Base-by-base conservation (phyloP, 2,888 invertebrate species). In the Oscheius myriophilus region DNA sequence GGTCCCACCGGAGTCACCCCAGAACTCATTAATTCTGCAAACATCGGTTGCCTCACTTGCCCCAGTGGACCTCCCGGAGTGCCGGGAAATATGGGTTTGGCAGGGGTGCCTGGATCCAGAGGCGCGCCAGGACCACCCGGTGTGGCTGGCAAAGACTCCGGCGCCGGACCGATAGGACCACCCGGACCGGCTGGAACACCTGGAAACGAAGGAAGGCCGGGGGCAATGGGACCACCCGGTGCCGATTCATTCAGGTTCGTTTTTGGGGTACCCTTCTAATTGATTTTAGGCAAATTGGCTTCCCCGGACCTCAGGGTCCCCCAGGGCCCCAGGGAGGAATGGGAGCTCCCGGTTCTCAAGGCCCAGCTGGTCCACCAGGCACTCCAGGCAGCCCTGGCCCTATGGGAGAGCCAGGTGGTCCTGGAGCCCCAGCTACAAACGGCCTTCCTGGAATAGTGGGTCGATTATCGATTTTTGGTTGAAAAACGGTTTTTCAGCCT, bases 271-370 rank as follows among this genome's bases (percentile, higher is more conserved):
- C n/a, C n/a, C n/a, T n/a, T n/a, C n/a, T n/a, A n/a, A n/a, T n/a
- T n/a, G n/a, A n/a, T n/a, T 57, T 57, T 41, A 57, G 57, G 41
- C 42, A 57, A 25, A 41, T 57, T 9, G 57, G 57, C 21, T 41
- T 3, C 25, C 41, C 41, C 1, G 54, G 54, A n/a, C 21, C 21
- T 14, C 25, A 11, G 3, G 54, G 54, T 25, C 57, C 25, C 1
- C 57, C 42, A 1, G 57, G 57, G 4, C 11, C 41, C 21, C 42
- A 41, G 23, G 57, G 57, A 42, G 42, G 18, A 2, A 23, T 16
- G 3, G 57, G 57, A 14, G 41, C 57, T 7, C 57, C 57, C 9
- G 57, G 57, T 3, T 41, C n/a, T 3, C 16, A n/a, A 14, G 57
- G 57, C 2, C 57, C 21, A 16, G 21, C 57, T 21, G 54, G 54